Conservation (phyloP, 2,888 invertebrate species). For the Arctia plantaginis region DNA sequence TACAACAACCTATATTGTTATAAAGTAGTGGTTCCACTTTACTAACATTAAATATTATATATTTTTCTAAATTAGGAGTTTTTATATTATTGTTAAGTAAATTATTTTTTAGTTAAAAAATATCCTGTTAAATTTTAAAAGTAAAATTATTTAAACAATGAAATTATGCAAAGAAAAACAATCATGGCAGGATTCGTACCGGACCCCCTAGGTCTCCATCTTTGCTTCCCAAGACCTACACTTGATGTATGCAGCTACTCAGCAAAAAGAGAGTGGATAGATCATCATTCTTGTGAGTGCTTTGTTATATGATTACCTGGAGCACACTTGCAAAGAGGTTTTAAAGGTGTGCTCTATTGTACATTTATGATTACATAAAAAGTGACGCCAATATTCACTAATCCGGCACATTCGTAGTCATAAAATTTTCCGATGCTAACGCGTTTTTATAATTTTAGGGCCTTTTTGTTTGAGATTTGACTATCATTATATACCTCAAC, state of each 20-base stretch:
- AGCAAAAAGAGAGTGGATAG: background rate
- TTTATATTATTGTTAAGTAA: too few species aligned
- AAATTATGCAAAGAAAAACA: background rate
- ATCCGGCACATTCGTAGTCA: background rate
- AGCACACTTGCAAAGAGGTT: background rate
- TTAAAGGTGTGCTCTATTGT: background rate
- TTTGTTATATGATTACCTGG: background rate
- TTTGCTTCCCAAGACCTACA: background rate
- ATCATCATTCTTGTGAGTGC: background rate
- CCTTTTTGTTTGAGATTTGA: background rate
- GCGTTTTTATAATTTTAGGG: background rate
- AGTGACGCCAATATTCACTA: background rate
- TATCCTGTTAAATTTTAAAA: background rate
- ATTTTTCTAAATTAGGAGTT: too few species aligned
- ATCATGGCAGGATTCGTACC: background rate
- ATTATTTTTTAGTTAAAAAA: too few species aligned
- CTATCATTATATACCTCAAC: background rate
- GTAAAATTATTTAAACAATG: background rate
- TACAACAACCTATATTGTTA: background rate
- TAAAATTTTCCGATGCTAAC: background rate
- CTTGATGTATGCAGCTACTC: background rate
- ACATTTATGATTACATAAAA: background rate
- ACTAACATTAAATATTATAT: too few species aligned
- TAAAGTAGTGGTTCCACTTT: background rate
- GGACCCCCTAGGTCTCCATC: background rate